A percentile compares a stretch with the other conserved stretches of the same genome.
These are phyloP conservation scores for Nebria brevicollis DNA, from an alignment of 2,888 invertebrate species.

Conservation along the genomic window DNA sequence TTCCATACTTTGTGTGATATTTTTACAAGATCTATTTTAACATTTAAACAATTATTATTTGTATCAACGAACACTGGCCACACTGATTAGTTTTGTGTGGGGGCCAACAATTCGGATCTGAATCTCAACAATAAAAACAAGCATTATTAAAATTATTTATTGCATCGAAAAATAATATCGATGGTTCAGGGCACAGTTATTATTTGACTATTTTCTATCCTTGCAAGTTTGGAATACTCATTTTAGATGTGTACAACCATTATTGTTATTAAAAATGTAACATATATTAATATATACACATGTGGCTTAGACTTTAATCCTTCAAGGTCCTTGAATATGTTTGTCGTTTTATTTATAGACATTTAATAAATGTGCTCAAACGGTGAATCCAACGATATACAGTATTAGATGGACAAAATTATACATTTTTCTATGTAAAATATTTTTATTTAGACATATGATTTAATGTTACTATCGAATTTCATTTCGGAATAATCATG, in stretches of 20 bases:
- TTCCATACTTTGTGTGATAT: conserved; percentile 46
- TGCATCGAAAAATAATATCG: conserved; percentile 26
- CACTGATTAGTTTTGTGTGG: conserved; percentile 5
- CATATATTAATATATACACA: no score
- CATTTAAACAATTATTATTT: conserved; percentile 7
- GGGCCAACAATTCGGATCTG: conserved; percentile 13
- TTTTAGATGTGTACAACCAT: no score
- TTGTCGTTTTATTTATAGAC: no score
- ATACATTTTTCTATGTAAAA: conserved; percentile 34
- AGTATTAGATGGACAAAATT: conserved; percentile 45
- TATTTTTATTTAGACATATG: conserved; percentile 24
- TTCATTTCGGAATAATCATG: no score
- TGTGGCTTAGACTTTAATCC: no score
- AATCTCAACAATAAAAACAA: conserved; percentile 34
- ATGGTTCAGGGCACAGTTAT: no score
- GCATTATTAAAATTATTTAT: conserved; percentile 44
- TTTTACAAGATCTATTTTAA: conserved; percentile 35
- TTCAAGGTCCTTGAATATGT: no score
- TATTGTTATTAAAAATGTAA: no score
- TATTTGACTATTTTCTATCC: no score
- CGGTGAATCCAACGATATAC: not conserved
- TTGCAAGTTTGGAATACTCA: no score
- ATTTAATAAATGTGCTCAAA: no score
- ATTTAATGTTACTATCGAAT: no score
- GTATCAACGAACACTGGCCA: not conserved